Percentiles rank a stretch among this genome's conserved stretches.
phyloP scores from a whole-genome alignment of 2,888 invertebrate genomes.

The Ophion obscuratus region DNA sequence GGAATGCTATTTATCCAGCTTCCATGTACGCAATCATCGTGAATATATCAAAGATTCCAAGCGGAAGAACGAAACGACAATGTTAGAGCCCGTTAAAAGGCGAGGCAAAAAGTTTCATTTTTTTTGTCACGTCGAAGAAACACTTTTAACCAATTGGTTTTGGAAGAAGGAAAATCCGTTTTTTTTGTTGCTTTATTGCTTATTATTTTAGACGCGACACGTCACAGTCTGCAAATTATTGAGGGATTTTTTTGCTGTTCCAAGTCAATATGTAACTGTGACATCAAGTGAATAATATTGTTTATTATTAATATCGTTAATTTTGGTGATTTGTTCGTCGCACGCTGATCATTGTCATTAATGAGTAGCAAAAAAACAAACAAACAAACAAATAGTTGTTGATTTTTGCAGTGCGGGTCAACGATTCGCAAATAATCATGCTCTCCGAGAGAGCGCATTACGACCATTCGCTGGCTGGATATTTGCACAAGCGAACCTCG shows the following conservation, averaged over 20 bases:
- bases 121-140: not conserved
- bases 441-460: slow-evolving; percentile 94
- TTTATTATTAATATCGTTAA: too few relatives aligned
- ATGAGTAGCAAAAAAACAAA: not conserved
- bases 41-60: slow-evolving; percentile 21
- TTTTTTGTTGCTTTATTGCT: not conserved
- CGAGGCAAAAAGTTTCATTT: not conserved
- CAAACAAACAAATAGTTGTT: not conserved
- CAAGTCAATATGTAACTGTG: too few relatives aligned
- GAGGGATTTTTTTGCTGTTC: too few relatives aligned
- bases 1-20: slow-evolving; percentile 24
- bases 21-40: not conserved
- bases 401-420: slow-evolving; percentile 87
- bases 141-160: not conserved
- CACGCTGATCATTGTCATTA: not conserved
- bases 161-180: not conserved
- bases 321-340: too few relatives aligned
- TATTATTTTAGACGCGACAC: too few relatives aligned
- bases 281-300: too few relatives aligned
- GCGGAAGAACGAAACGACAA: not conserved
- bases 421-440: slow-evolving; percentile 93
- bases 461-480: slow-evolving; percentile 93
- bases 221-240: too few relatives aligned
- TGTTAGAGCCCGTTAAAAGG: not conserved
- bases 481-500: slow-evolving; percentile 93